Conservation (phyloP, 2,113 vertebrate genomes). For the Rhinopomastus cyanomelas region DNA sequence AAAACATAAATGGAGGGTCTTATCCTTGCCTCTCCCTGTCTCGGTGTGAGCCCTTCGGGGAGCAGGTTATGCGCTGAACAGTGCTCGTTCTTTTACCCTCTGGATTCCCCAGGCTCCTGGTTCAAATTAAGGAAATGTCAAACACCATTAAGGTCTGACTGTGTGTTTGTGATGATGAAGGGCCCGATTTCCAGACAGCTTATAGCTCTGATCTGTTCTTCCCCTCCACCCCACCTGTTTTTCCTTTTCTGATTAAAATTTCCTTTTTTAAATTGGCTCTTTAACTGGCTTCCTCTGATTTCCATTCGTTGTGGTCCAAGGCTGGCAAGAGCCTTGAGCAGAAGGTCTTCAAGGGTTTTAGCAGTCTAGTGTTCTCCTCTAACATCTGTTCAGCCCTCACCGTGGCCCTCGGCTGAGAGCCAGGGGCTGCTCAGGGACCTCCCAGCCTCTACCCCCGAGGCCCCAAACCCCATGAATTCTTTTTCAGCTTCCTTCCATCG, state of each 20-base stretch:
- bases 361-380: neutral
- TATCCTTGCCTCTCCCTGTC: neutral
- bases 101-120: neutral
- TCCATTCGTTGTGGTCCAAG: neutral
- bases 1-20: constrained; percentile 2
- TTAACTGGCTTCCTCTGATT: constrained; percentile 2
- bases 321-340: neutral
- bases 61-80: constrained; percentile 50
- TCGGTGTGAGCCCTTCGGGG: neutral
- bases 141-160: constrained; percentile 32
- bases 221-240: neutral
- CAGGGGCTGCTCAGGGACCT: neutral
- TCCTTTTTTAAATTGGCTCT: constrained; percentile 27
- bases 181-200: constrained; percentile 33
- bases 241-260: neutral
- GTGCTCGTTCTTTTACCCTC: neutral
- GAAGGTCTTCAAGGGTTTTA: neutral
- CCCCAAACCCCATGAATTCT: neutral
- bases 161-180: constrained; percentile 29
- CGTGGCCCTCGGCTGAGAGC: neutral
- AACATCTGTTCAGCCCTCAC: neutral
- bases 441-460: neutral
- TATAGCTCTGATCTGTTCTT: neutral
- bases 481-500: neutral
- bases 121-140: constrained; percentile 69